Evolutionary conservation across 2,113 vertebrate species (phyloP).

Genomic region (Leiothrix lutea): DNA sequence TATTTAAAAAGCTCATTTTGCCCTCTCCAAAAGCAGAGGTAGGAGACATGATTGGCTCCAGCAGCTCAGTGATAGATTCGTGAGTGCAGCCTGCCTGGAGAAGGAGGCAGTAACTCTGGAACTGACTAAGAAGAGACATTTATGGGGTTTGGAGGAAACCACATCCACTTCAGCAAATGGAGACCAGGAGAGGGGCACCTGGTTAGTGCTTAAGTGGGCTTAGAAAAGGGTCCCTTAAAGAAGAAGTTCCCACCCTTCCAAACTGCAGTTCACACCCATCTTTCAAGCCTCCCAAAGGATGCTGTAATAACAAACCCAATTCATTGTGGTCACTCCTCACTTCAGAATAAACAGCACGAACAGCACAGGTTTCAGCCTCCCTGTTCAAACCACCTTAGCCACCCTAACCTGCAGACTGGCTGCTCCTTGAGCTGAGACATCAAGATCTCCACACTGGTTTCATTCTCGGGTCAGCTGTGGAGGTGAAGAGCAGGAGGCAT

Average conservation of each 20-base stretch:
- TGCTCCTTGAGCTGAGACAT: not conserved
- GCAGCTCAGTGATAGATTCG: not conserved
- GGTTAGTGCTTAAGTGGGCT: not conserved
- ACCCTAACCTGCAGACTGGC: not conserved
- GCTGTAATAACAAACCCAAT: not conserved
- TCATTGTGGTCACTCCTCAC: accelerated
- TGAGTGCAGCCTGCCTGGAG: not conserved
- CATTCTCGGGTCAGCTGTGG: not conserved
- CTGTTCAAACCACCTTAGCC: not conserved
- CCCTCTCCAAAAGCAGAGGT: not conserved
- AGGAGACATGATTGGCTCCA: not conserved
- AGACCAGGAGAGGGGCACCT: not conserved
- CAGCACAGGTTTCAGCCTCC: not conserved
- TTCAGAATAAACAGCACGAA: not conserved
- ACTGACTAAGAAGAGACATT: not conserved
- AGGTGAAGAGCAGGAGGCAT: not conserved
- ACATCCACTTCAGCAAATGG: not conserved
- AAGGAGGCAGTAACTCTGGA: not conserved
- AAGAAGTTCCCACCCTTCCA: not conserved
- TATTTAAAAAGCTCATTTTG: not conserved
- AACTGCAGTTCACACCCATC: not conserved
- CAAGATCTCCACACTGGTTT: not conserved
- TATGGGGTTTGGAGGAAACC: not conserved
- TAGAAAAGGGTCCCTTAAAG: not conserved
- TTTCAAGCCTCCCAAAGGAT: not conserved